Percentiles rank a stretch among this genome's conserved stretches.
Conservation (phyloP, 2,113 vertebrate species). For the Clarias magur region DNA sequence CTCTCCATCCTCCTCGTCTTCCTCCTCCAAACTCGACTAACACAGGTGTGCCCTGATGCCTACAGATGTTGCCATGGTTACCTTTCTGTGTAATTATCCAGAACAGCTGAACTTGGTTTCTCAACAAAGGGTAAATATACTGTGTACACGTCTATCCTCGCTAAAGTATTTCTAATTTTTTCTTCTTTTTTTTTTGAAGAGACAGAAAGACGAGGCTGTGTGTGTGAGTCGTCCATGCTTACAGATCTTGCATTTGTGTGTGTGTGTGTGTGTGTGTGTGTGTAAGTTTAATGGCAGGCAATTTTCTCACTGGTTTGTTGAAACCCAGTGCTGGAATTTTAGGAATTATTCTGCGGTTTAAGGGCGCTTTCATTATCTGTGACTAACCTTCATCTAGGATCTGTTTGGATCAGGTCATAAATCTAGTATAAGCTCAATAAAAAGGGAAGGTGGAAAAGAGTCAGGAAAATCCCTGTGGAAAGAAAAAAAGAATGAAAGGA, state of each 20-base stretch:
- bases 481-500: slow-evolving; percentile 30
- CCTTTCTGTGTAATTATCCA: slow-evolving; percentile 62
- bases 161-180: slow-evolving; percentile 37
- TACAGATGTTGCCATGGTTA: slow-evolving; percentile 66
- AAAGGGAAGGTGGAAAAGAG: slow-evolving; percentile 13
- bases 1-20: slow-evolving; percentile 29
- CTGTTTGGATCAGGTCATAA: slow-evolving; percentile 50
- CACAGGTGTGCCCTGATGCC: slow-evolving; percentile 63
- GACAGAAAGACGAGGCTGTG: neutral
- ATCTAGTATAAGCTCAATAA: slow-evolving; percentile 40
- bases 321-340: slow-evolving; percentile 45
- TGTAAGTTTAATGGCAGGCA: slow-evolving; percentile 11
- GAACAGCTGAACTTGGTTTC: slow-evolving; percentile 54
- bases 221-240: slow-evolving; percentile 34
- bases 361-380: slow-evolving; percentile 40
- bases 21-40: slow-evolving; percentile 39
- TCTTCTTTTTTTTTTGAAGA: neutral
- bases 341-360: slow-evolving; percentile 53
- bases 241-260: neutral
- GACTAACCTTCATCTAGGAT: slow-evolving; percentile 49
- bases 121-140: slow-evolving; percentile 47
- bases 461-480: slow-evolving; percentile 49
- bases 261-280: too few relatives aligned
- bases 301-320: slow-evolving; percentile 31
- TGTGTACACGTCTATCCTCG: slow-evolving; percentile 15